Conservation (phyloP, 1,140 invertebrate genomes). For the Hesperophylax magnus region DNA sequence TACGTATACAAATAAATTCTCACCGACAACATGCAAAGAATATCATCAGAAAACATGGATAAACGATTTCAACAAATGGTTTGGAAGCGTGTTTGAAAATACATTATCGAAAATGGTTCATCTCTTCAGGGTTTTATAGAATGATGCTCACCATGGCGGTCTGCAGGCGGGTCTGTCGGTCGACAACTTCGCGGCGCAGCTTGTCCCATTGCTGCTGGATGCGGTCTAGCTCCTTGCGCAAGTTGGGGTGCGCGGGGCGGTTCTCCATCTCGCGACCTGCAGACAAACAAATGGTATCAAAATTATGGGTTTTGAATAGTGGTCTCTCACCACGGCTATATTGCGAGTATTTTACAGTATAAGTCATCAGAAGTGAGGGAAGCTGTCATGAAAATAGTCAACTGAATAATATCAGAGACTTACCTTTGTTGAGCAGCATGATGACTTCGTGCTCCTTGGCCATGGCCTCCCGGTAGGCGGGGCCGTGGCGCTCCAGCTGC, state of each 20-base stretch:
- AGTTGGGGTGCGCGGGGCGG: conserved; percentile 65
- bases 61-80: not conserved
- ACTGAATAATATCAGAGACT: conserved; percentile 54
- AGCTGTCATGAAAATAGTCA: no score
- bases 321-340: no score
- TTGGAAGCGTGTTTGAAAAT: not conserved
- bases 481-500: conserved; percentile 90
- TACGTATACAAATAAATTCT: no score
- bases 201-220: conserved; percentile 93
- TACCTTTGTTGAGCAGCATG: conserved; percentile 93
- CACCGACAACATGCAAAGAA: no score
- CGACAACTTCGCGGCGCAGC: conserved; percentile 86
- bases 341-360: no score
- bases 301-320: no score
- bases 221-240: conserved; percentile 83
- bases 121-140: not conserved
- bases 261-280: conserved; percentile 70
- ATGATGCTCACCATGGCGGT: conserved; percentile 77
- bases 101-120: not conserved
- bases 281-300: not conserved
- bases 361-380: no score
- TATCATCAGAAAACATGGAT: no score
- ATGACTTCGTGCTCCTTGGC: conserved; percentile 94
- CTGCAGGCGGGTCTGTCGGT: conserved; percentile 87
- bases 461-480: conserved; percentile 90